phyloP scores from a whole-genome alignment of 2,797 vertebrate species.

The Centroberyx gerrardi region DNA sequence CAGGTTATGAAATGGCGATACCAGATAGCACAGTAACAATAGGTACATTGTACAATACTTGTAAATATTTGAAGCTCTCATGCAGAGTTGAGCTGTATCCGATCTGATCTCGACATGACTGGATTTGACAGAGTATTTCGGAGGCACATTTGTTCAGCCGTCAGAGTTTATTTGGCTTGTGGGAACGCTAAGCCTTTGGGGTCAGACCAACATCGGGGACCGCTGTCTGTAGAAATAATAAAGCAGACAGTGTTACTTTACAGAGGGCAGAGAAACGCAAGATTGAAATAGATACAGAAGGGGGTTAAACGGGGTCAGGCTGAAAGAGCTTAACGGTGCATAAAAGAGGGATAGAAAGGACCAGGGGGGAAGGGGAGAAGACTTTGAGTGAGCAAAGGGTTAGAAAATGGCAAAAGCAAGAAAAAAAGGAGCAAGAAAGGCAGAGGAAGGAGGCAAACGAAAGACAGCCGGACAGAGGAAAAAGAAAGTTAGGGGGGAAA shows the following conservation, averaged over 20 bases:
- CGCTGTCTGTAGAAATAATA: constrained; percentile 69
- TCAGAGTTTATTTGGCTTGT: constrained; percentile 63
- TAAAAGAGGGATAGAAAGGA: constrained; percentile 59
- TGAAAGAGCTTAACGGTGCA: constrained; percentile 65
- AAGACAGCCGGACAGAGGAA: constrained; percentile 35
- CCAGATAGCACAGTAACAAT: not conserved
- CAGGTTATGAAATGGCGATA: constrained; percentile 3
- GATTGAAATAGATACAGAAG: constrained; percentile 73
- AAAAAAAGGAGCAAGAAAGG: constrained; percentile 23
- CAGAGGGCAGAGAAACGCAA: constrained; percentile 58
- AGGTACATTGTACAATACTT: constrained; percentile 24
- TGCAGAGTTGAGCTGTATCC: constrained; percentile 36
- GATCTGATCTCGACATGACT: constrained; percentile 46
- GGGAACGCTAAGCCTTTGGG: constrained; percentile 57
- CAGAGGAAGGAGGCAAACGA: constrained; percentile 34
- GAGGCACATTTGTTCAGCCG: constrained; percentile 68
- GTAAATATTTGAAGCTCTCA: constrained; percentile 47
- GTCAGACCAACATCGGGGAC: constrained; percentile 62
- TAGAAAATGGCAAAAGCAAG: constrained; percentile 45
- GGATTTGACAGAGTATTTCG: constrained; percentile 61
- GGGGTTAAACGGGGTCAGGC: constrained; percentile 70
- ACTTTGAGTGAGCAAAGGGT: constrained; percentile 47
- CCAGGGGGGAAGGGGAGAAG: constrained; percentile 33
- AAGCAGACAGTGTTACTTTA: constrained; percentile 68
- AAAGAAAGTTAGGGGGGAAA: constrained; percentile 16